A percentile compares a stretch with the other conserved stretches of the same genome.
Conservation (phyloP, 2,888 invertebrate genomes). For the Tetranychus piercei region DNA sequence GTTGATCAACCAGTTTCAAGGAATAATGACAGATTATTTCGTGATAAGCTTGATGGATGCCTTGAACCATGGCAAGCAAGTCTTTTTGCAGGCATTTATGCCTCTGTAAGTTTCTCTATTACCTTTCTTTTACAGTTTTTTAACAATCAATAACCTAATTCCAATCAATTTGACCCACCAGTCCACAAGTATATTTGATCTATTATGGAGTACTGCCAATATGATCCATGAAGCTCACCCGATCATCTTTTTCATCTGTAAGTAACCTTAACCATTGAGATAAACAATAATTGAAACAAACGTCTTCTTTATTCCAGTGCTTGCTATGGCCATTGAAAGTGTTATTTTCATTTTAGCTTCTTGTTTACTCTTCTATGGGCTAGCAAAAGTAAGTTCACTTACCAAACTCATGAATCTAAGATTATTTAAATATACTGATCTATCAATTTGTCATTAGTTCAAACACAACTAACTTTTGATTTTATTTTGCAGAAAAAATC, state of each 20-base stretch:
- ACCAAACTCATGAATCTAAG: background rate
- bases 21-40: background rate
- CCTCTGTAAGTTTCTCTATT: slow-evolving; percentile 12
- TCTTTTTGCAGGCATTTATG: slow-evolving; percentile 19
- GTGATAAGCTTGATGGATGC: slow-evolving; percentile 17
- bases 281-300: background rate
- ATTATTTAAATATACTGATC: no score
- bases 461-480: no score
- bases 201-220: slow-evolving; percentile 20
- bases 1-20: background rate
- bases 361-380: slow-evolving; percentile 12
- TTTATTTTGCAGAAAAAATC: slow-evolving; percentile 13
- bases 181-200: slow-evolving; percentile 20
- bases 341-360: slow-evolving; percentile 17
- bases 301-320: slow-evolving; percentile 8
- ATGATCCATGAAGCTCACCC: slow-evolving; percentile 18
- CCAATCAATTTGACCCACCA: background rate
- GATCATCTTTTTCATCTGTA: slow-evolving; percentile 17
- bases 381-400: slow-evolving; percentile 14
- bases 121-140: background rate
- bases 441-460: no score
- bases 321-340: slow-evolving; percentile 19
- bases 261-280: slow-evolving; percentile 1
- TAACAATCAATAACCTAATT: background rate
- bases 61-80: slow-evolving; percentile 20